phyloP scores from a whole-genome alignment of 2,113 vertebrate genomes.

The Trogon melanurus region DNA sequence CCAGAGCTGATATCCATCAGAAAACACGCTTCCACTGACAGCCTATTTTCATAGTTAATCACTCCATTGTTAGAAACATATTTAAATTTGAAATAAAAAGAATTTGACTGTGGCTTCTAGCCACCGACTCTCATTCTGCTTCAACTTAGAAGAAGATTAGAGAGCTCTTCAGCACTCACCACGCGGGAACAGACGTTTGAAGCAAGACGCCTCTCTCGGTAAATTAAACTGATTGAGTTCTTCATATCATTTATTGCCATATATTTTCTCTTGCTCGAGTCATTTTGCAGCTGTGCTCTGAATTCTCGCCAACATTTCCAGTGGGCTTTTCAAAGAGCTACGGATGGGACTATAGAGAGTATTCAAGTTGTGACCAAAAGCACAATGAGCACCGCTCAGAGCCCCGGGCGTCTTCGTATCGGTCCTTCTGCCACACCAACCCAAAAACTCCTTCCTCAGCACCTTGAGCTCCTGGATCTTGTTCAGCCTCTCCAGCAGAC shows the following conservation, averaged over 20 bases:
- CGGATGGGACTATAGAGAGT: fast-evolving
- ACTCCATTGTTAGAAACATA: background rate
- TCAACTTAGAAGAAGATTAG: background rate
- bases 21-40: background rate
- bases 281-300: background rate
- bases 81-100: constrained; percentile 17
- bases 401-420: background rate
- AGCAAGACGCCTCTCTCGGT: background rate
- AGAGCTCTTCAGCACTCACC: background rate
- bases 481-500: background rate
- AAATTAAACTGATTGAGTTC: background rate
- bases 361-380: background rate
- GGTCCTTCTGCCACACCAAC: background rate
- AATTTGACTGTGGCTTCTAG: background rate
- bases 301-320: background rate
- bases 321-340: background rate
- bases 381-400: background rate
- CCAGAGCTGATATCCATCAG: background rate
- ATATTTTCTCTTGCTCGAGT: background rate
- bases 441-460: background rate
- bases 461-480: background rate
- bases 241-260: background rate
- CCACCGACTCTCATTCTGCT: background rate
- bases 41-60: constrained; percentile 17
- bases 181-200: background rate